A percentile compares a stretch with the other conserved stretches of the same genome.
These are phyloP conservation scores for Crambe crambe DNA, from an alignment of 37 sponge, comb jelly and placozoan genomes.

Conservation along the genomic window DNA sequence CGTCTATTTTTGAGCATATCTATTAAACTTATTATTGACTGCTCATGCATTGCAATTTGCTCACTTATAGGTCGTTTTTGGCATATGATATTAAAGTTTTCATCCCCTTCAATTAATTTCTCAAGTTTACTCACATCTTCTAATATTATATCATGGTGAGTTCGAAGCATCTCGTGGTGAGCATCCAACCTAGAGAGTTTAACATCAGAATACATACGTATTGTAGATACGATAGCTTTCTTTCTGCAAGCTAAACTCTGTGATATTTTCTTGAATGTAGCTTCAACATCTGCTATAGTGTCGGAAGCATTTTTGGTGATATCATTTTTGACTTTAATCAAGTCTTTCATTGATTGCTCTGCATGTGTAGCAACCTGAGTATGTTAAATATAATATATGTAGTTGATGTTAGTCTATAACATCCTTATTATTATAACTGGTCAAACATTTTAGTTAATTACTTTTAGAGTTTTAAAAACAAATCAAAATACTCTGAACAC, in stretches of 20 bases:
- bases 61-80: conserved; percentile 1
- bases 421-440: too few relatives aligned
- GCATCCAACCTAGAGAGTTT: conserved; percentile 15
- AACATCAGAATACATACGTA: conserved; percentile 21
- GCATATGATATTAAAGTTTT: background rate
- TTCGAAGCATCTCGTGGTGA: conserved; percentile 18
- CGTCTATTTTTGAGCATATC: background rate
- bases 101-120: conserved; percentile 3
- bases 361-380: conserved; percentile 24
- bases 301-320: background rate
- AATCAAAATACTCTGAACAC: too few relatives aligned
- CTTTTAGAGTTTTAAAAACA: too few relatives aligned
- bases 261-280: conserved; percentile 11
- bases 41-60: conserved; percentile 11
- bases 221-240: conserved; percentile 13
- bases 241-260: conserved; percentile 4
- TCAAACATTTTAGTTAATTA: too few relatives aligned
- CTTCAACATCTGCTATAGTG: background rate
- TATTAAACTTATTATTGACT: conserved; percentile 12
- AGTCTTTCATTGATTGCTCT: background rate
- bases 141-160: conserved; percentile 7
- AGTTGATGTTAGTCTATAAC: too few relatives aligned
- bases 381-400: background rate
- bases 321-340: background rate
- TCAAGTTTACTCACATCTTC: background rate